A percentile compares a stretch with the other conserved stretches of the same genome.
These are phyloP conservation scores for Fringilla coelebs DNA, from an alignment of 2,797 vertebrate genomes.

Conservation along the genomic window DNA sequence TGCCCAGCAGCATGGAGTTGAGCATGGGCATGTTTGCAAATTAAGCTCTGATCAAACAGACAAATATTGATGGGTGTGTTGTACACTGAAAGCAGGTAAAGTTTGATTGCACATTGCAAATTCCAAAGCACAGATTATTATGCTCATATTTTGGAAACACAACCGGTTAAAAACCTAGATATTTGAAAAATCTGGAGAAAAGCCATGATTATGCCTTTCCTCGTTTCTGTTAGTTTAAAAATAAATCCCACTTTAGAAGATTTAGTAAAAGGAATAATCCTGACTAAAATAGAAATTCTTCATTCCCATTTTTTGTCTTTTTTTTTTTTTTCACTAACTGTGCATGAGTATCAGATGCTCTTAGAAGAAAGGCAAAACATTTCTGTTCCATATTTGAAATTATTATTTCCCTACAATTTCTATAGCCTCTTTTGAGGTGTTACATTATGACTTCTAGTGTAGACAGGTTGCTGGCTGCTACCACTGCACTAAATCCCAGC, in stretches of 20 bases:
- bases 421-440: not conserved
- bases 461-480: slow-evolving; percentile 42
- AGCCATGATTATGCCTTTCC: not conserved
- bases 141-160: not conserved
- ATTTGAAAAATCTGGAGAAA: not conserved
- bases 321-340: not conserved
- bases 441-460: not conserved
- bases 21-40: not conserved
- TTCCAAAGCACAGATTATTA: not conserved
- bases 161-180: not conserved
- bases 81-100: not conserved
- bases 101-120: not conserved
- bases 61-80: not conserved
- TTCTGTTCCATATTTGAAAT: not conserved
- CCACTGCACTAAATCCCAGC: not conserved
- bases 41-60: not conserved
- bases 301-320: not conserved
- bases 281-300: not conserved
- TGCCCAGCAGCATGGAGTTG: not conserved
- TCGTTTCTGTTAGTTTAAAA: not conserved
- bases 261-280: not conserved
- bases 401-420: not conserved
- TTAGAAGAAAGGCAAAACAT: not conserved
- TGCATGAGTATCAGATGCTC: not conserved
- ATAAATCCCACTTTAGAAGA: not conserved